phyloP scores from a whole-genome alignment of 2,113 vertebrate genomes.

The Aleadryas rufinucha region DNA sequence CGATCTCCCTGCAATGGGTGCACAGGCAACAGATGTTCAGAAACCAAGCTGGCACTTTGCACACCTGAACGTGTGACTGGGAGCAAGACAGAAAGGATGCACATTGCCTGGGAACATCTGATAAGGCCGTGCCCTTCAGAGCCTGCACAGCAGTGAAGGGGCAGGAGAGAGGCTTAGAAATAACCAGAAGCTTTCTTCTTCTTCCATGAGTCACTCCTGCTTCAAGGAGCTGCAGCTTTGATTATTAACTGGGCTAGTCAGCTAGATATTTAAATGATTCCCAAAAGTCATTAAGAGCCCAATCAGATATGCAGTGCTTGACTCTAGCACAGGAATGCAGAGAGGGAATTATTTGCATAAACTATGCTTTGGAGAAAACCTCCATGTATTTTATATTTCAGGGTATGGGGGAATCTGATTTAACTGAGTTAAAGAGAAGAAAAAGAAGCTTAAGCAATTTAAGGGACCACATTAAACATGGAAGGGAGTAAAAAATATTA shows the following conservation, averaged over 20 bases:
- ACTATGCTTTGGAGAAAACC: conserved; percentile 59
- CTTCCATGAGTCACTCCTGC: conserved; percentile 40
- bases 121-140: conserved; percentile 12
- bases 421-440: not conserved
- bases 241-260: conserved; percentile 64
- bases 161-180: conserved; percentile 16
- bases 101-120: conserved; percentile 31
- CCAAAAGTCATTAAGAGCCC: conserved; percentile 70
- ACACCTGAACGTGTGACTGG: not conserved
- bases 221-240: conserved; percentile 54
- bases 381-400: conserved; percentile 49
- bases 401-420: conserved; percentile 31
- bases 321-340: conserved; percentile 63
- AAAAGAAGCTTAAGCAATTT: conserved; percentile 12
- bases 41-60: not conserved
- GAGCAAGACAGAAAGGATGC: conserved; percentile 3
- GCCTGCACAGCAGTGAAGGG: not conserved
- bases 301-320: conserved; percentile 63
- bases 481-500: not conserved
- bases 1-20: not conserved
- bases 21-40: conserved; percentile 19
- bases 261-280: conserved; percentile 67
- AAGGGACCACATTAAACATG: not conserved
- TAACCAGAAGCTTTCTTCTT: conserved; percentile 31
- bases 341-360: conserved; percentile 65